Conservation (phyloP, 2,888 invertebrate species). For the Oxyteleia sp. region DNA sequence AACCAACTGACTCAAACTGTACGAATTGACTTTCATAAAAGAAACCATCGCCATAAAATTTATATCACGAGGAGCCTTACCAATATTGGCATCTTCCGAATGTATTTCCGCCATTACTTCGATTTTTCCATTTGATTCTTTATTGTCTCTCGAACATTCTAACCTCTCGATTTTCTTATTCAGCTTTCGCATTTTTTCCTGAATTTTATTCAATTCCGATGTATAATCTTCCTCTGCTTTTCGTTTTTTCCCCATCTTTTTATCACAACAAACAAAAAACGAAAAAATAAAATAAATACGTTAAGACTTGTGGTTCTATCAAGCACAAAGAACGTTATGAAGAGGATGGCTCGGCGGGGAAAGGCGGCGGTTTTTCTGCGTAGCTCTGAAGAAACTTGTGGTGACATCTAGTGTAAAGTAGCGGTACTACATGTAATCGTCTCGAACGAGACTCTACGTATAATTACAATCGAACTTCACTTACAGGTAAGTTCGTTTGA, state of each 20-base stretch:
- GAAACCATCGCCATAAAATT: conserved; percentile 1
- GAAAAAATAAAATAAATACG: neutral
- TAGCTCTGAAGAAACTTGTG: conserved; percentile 2
- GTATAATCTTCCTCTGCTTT: neutral
- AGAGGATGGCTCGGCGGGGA: neutral
- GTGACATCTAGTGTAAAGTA: conserved; percentile 8
- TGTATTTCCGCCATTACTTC: neutral
- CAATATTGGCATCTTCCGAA: neutral
- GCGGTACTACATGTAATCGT: conserved; percentile 27
- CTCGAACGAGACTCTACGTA: no score
- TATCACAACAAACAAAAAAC: neutral
- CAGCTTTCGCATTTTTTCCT: conserved; percentile 6
- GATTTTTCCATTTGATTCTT: neutral
- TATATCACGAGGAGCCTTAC: conserved; percentile 13
- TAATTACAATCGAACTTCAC: no score
- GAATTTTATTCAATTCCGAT: neutral
- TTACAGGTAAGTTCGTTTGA: no score
- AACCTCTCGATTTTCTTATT: conserved; percentile 6
- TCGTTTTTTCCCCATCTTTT: conserved; percentile 3
- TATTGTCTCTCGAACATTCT: neutral
- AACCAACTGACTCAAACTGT: conserved; percentile 13
- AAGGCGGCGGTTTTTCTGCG: neutral
- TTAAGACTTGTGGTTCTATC: conserved; percentile 1
- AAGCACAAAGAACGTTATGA: conserved; percentile 33
- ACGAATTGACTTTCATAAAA: conserved; percentile 1